These are phyloP conservation scores for Myathropa florea DNA, from an alignment of 2,888 invertebrate species.

Conservation along the genomic window DNA sequence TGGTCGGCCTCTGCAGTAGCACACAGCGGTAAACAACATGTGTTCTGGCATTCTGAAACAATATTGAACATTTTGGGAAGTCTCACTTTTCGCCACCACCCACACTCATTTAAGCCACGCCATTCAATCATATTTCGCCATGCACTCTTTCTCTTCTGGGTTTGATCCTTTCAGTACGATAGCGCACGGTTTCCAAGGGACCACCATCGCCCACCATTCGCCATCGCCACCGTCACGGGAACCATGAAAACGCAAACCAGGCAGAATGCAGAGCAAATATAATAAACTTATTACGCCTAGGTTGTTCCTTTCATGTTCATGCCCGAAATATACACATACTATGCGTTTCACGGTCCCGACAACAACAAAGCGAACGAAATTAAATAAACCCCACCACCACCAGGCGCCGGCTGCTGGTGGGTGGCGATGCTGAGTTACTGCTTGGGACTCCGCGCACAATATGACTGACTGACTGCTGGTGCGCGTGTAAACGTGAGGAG, in stretches of 20 bases:
- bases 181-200: constrained; percentile 5
- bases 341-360: constrained; percentile 34
- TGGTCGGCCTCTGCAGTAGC: neutral
- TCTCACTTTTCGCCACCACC: constrained; percentile 49
- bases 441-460: constrained; percentile 19
- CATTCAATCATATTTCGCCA: constrained; percentile 58
- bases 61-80: constrained; percentile 53
- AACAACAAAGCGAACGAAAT: constrained; percentile 55
- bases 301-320: constrained; percentile 69
- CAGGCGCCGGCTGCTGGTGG: neutral
- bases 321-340: constrained; percentile 58
- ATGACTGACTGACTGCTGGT: constrained; percentile 58
- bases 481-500: constrained; percentile 43
- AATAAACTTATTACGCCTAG: constrained; percentile 69
- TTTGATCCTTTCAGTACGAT: constrained; percentile 35
- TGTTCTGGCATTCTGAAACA: constrained; percentile 52
- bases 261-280: constrained; percentile 62
- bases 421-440: neutral
- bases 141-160: neutral
- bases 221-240: neutral
- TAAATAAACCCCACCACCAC: constrained; percentile 49
- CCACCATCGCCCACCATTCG: neutral
- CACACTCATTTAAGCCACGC: constrained; percentile 13
- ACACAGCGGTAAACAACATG: constrained; percentile 55
- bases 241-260: neutral